Conservation (phyloP, 64 coral and sea anemone genomes). For the Dendrophyllia cribrosa region DNA sequence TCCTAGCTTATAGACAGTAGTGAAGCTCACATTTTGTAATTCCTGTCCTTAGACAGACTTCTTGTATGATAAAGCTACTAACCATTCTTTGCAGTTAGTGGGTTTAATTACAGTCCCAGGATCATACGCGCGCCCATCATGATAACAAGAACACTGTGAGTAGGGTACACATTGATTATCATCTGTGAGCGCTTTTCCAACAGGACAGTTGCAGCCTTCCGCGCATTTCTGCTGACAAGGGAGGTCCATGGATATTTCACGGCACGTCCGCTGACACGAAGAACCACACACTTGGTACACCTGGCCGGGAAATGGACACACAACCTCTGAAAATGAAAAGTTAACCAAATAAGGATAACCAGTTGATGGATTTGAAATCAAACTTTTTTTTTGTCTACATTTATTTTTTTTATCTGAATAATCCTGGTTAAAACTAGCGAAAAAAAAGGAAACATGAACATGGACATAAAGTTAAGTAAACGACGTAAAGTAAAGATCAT, state of each 20-base stretch:
- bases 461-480: too few relatives aligned
- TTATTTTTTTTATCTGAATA: too few relatives aligned
- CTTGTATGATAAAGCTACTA: neutral
- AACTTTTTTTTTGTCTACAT: too few relatives aligned
- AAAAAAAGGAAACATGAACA: too few relatives aligned
- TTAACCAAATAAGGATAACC: neutral
- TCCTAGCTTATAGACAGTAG: too few relatives aligned
- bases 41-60: too few relatives aligned
- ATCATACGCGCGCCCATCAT: constrained; percentile 55
- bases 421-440: too few relatives aligned
- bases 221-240: constrained; percentile 59
- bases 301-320: constrained; percentile 63
- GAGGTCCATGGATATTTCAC: constrained; percentile 70
- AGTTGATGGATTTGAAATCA: too few relatives aligned
- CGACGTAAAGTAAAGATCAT: too few relatives aligned
- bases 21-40: too few relatives aligned
- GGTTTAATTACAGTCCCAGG: constrained; percentile 69
- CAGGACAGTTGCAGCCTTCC: constrained; percentile 85
- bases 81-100: constrained; percentile 85
- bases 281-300: constrained; percentile 69
- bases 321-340: constrained; percentile 35
- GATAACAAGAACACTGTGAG: constrained; percentile 77
- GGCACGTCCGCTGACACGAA: constrained; percentile 77
- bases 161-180: constrained; percentile 71
- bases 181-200: constrained; percentile 74